Base-by-base conservation (phyloP, 2,888 invertebrate species). In the Acleris literana region DNA sequence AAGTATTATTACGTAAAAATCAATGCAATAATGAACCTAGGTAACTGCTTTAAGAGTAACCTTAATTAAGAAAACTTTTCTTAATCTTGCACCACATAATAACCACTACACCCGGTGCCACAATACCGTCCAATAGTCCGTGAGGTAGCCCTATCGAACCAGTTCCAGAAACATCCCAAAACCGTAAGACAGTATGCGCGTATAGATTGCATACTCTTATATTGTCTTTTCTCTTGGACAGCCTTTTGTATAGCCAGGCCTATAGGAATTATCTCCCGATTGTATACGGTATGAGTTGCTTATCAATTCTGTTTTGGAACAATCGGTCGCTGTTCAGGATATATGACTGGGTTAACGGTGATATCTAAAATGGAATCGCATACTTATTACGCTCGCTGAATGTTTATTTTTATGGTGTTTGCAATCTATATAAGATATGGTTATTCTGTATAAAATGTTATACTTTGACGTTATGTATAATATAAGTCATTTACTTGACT, bases 281-380 rank as follows among this genome's bases (percentile, higher is more conserved):
- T 54, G 54, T 33, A 17, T n/a, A 39, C 33, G 16, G 20, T 33
- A 2, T 39, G 33, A 29, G 17, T 18, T 48, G 11, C 48, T 62
- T 62, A 55, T 62, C 55, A 6, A 49, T 13, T 54, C 54, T 33
- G n/a, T 46, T 46, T 55, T 22, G 55, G 29, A 55, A 55, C 62
- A 55, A 62, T 55, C 54, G 54, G 20, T n/a, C 39, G 13, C 33
- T 7, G 33, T 57, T 22, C n/a, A 55, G 54, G 49, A 61, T 55
- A 62, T 48, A 62, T 48, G 62, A 33, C 46, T 48, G 33, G 22
- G 55, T 33, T 62, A 62, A 54, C 46, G 53, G 61, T 44, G 13
- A 20, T 18, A 62, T 56, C 48, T 55, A 33, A 48, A 49, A 55
- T 51, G 25, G 55, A 43, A 56, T 63, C 63, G 48, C 22, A 63